These are phyloP conservation scores for Meandrusa payeni DNA, from an alignment of 2,888 invertebrate genomes.

Conservation along the genomic window DNA sequence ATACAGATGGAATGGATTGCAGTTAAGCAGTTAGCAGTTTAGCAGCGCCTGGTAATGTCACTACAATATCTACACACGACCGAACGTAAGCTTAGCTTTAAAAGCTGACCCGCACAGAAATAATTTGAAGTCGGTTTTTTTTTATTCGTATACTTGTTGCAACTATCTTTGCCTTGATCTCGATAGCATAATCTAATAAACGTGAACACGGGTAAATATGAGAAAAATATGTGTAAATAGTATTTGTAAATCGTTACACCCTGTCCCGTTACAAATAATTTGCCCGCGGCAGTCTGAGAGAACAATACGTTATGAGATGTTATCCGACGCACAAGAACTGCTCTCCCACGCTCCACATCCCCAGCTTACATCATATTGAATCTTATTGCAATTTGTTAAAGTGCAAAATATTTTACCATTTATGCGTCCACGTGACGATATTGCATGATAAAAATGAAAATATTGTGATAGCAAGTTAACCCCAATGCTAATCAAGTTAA, in stretches of 20 bases:
- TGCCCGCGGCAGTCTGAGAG: slow-evolving; percentile 7
- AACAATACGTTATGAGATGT: slow-evolving; percentile 24
- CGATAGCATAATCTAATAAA: too few species aligned
- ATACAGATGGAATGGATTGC: too few species aligned
- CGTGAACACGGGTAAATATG: not conserved
- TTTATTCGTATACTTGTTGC: too few species aligned
- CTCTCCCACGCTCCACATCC: slow-evolving; percentile 24
- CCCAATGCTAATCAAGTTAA: not conserved
- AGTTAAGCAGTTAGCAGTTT: too few species aligned
- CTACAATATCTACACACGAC: too few species aligned
- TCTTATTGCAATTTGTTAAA: not conserved
- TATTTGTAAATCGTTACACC: slow-evolving; percentile 19
- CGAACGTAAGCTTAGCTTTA: too few species aligned
- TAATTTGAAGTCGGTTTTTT: too few species aligned
- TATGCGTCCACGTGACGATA: slow-evolving; percentile 1
- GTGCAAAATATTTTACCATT: not conserved
- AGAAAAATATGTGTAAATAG: slow-evolving; percentile 15
- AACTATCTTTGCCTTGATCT: too few species aligned
- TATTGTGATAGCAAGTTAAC: not conserved
- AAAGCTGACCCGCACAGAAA: too few species aligned
- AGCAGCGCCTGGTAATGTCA: too few species aligned
- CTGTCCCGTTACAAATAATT: slow-evolving; percentile 23
- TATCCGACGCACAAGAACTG: slow-evolving; percentile 22
- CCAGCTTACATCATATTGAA: not conserved
- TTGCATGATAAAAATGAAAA: slow-evolving; percentile 4